Conservation (phyloP, 2,113 vertebrate genomes). For the Cariama cristata region DNA sequence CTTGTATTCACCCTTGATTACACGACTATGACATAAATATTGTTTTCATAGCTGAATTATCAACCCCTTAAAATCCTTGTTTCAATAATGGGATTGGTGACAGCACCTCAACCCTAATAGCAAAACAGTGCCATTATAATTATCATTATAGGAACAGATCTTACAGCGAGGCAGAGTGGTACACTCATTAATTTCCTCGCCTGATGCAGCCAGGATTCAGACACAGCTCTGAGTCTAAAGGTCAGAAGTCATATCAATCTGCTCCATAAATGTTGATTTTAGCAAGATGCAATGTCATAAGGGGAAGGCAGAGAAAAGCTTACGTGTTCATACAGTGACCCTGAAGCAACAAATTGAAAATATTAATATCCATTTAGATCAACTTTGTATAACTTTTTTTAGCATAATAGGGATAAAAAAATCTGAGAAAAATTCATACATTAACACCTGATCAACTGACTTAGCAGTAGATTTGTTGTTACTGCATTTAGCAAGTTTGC, state of each 20-base stretch:
- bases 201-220: constrained; percentile 45
- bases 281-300: neutral
- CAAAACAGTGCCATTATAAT: constrained; percentile 41
- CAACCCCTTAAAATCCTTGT: constrained; percentile 7
- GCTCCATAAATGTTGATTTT: constrained; percentile 17
- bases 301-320: neutral
- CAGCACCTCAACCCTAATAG: neutral
- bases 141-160: constrained; percentile 24
- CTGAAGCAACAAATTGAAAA: constrained; percentile 67
- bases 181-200: constrained; percentile 63
- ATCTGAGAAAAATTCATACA: constrained; percentile 28
- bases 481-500: neutral
- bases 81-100: constrained; percentile 55
- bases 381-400: constrained; percentile 59
- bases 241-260: constrained; percentile 65
- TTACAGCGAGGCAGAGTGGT: neutral
- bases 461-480: neutral
- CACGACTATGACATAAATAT: neutral
- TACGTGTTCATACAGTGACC: constrained; percentile 22
- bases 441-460: constrained; percentile 35
- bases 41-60: constrained; percentile 16
- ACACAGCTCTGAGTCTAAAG: constrained; percentile 47
- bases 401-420: constrained; percentile 34
- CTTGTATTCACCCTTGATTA: neutral
- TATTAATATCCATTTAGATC: constrained; percentile 66